Evolutionary conservation across 2,888 invertebrate species (phyloP).

Genomic region (Heliconius hortense): DNA sequence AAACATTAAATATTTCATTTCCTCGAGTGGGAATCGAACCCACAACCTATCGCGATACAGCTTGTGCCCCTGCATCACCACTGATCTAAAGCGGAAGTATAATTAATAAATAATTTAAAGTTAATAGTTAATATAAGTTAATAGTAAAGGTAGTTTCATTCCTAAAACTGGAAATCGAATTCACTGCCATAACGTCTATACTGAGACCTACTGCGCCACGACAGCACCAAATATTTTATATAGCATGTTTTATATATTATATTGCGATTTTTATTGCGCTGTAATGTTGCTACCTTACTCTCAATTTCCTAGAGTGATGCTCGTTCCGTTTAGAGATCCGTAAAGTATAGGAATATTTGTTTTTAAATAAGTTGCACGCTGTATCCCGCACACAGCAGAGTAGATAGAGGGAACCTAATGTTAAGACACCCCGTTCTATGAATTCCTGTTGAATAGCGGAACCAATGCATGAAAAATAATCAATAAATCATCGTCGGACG

Average conservation of each 20-base stretch:
- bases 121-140: no score
- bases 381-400: background rate
- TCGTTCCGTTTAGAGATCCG: constrained; percentile 22
- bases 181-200: background rate
- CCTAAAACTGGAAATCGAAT: background rate
- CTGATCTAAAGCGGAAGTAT: no score
- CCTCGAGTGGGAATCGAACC: no score
- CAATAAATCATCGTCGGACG: no score
- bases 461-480: no score
- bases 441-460: no score
- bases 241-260: constrained; percentile 50
- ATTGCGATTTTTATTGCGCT: constrained; percentile 50
- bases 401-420: background rate
- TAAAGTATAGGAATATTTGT: background rate
- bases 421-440: background rate
- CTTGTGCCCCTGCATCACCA: no score
- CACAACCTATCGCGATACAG: no score
- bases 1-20: no score
- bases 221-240: constrained; percentile 50
- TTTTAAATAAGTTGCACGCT: background rate
- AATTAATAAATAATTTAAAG: no score
- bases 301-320: constrained; percentile 50
- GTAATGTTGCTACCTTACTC: constrained; percentile 42
- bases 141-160: no score
- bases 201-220: background rate